A percentile compares a stretch with the other conserved stretches of the same genome.
phyloP scores from a whole-genome alignment of 2,797 vertebrate genomes.

The Cyclura pinguis region DNA sequence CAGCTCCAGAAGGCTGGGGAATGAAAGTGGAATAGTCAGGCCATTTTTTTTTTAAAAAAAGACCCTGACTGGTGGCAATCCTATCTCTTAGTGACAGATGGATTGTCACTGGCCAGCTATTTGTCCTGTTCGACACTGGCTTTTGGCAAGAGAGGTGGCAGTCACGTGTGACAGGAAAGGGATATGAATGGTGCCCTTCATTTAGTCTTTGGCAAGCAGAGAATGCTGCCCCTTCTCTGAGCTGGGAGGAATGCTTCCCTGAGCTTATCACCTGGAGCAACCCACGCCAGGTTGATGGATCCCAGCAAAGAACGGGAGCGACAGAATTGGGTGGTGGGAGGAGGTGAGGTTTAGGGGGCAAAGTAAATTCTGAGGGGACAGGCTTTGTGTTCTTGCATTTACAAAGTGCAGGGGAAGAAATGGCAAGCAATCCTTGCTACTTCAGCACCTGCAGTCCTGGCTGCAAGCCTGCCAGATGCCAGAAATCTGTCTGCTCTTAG shows the following conservation, averaged over 20 bases:
- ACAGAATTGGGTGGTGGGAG: neutral
- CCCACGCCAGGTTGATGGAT: neutral
- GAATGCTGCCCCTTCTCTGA: neutral
- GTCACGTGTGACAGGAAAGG: constrained; percentile 6
- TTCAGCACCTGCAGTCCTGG: neutral
- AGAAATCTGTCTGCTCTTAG: neutral
- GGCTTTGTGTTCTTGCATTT: neutral
- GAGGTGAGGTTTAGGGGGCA: too few relatives aligned
- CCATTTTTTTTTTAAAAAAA: neutral
- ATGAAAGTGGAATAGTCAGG: too few relatives aligned
- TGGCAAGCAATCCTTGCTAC: neutral
- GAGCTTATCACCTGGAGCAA: constrained; percentile 3
- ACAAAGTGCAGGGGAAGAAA: neutral
- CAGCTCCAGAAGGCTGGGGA: neutral
- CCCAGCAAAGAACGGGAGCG: constrained; percentile 1
- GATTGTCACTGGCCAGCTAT: neutral
- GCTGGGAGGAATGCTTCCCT: neutral
- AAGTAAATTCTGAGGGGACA: neutral
- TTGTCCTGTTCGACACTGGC: constrained; percentile 16
- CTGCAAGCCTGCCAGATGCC: neutral
- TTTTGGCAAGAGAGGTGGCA: neutral
- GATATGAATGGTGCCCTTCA: neutral
- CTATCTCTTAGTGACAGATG: neutral
- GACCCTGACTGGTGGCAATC: neutral
- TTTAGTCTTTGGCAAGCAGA: neutral